These are phyloP conservation scores for Novumbra hubbsi DNA, from an alignment of 2,797 vertebrate species.

Conservation along the genomic window DNA sequence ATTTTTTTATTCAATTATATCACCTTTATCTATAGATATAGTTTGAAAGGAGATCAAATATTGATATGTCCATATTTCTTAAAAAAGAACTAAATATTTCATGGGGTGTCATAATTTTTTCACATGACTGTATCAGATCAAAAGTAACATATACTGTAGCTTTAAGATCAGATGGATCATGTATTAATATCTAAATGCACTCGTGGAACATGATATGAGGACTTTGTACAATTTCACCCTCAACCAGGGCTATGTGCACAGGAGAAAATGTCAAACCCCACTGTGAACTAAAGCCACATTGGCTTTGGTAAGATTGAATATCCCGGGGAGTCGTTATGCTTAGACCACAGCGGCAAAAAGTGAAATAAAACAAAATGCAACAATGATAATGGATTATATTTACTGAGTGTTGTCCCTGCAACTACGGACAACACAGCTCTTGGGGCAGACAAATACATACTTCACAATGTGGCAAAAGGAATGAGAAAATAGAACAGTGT, in stretches of 20 bases:
- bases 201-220: slow-evolving; percentile 47
- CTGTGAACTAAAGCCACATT: not conserved
- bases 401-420: not conserved
- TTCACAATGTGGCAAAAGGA: not conserved
- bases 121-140: slow-evolving; percentile 4
- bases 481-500: not conserved
- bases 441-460: not conserved
- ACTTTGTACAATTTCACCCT: slow-evolving; percentile 50
- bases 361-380: not conserved
- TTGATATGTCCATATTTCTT: no score
- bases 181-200: slow-evolving; percentile 27
- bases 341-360: not conserved
- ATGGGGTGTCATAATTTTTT: no score
- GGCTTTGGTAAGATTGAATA: not conserved
- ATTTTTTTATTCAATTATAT: no score
- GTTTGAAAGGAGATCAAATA: no score
- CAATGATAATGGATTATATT: not conserved
- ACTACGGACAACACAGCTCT: not conserved
- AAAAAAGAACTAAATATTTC: no score
- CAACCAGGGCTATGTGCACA: slow-evolving; percentile 17
- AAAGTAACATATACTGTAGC: slow-evolving; percentile 38
- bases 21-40: no score
- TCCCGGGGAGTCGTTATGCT: not conserved
- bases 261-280: slow-evolving; percentile 17
- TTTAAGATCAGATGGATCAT: slow-evolving; percentile 40